Conservation (phyloP, 1,140 invertebrate species). For the Monochamus saltuarius region DNA sequence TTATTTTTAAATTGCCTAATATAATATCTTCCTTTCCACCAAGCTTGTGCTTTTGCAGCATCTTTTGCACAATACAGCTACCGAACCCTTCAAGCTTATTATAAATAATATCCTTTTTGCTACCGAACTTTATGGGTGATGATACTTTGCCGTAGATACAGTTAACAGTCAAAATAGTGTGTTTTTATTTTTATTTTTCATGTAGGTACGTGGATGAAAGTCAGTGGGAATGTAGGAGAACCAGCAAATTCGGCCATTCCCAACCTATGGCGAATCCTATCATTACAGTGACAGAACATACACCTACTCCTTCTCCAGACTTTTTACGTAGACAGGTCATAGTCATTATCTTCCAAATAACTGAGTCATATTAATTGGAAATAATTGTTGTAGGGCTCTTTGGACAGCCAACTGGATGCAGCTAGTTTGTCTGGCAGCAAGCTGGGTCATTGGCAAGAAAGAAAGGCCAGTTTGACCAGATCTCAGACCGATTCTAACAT, state of each 20-base stretch:
- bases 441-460: conserved; percentile 59
- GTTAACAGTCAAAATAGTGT: not conserved
- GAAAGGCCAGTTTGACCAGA: conserved; percentile 73
- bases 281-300: conserved; percentile 94
- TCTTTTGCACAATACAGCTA: too few relatives aligned
- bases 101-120: too few relatives aligned
- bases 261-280: conserved; percentile 75
- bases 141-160: not conserved
- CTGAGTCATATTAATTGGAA: too few relatives aligned
- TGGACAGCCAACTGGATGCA: conserved; percentile 77
- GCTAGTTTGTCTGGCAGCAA: conserved; percentile 65
- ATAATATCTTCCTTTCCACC: conserved; percentile 15
- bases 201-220: conserved; percentile 63
- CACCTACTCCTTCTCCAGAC: conserved; percentile 83
- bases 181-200: not conserved
- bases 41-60: too few relatives aligned
- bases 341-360: too few relatives aligned
- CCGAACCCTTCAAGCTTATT: too few relatives aligned
- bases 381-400: conserved; percentile 71
- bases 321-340: conserved; percentile 74
- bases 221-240: conserved; percentile 56
- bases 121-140: not conserved
- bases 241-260: conserved; percentile 40
- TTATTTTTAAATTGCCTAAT: conserved; percentile 16
- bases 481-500: conserved; percentile 96